Evolutionary conservation across 1,140 invertebrate species (phyloP), one percentile per base, ranked within the genome.

Genomic region (Papilio helenus): DNA sequence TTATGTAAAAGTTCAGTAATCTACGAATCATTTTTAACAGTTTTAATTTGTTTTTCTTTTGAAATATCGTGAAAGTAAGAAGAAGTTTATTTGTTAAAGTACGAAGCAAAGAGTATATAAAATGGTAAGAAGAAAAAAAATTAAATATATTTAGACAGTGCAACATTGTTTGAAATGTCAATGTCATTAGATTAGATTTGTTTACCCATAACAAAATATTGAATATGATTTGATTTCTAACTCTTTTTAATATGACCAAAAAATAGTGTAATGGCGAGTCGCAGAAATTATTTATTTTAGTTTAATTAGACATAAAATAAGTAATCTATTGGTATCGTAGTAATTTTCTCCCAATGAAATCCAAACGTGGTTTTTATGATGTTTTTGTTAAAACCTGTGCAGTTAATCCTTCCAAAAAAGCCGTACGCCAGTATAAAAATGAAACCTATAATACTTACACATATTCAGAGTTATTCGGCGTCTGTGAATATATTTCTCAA

Each of bases 401-500:
- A 10, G 89, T 84, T 81, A 82, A 84, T 79, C 88, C 91, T 1
- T 91, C 92, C 10, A 88, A 79, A 26, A 83, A 90, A 34, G 93
- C 93, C 4, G 79, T 94, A 23, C 84, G 88, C 68, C 76, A 87
- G 23, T 93, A 91, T 72, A 73, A 86, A 12, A 80, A 89, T 80
- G 88, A 86, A 2, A 55, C 23, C 3, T 93, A 90, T 68, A 87
- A 84, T 29, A 87, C 79, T 74, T 93, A 89, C 80, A 90, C 91
- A 14, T 93, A 93, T 77, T 93, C 92, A 0, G 92, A 93, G 74
- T 76, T 93, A 4, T 94, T 91, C 79, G 92, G 93, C 16, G 87
- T 91, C 4, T 93, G 93, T 76, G 92, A 94, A 82, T 94, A 93
- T 77, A 90, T 94, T 79, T 90, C 89, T 10, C 93, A 94, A 82